Evolutionary conservation across 2,113 vertebrate species (phyloP).

Genomic region (Vombatus ursinus): DNA sequence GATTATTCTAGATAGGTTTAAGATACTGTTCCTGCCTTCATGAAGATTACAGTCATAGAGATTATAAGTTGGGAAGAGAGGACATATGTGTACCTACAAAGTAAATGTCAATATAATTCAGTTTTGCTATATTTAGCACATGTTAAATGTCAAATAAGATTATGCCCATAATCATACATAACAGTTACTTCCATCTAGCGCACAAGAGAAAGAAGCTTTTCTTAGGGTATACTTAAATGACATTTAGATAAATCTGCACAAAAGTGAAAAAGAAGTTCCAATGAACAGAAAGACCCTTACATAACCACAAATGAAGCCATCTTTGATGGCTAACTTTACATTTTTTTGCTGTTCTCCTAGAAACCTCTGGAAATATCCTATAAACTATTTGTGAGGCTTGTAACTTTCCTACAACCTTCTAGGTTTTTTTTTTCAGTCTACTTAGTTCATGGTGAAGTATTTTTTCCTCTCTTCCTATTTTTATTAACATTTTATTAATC

Average conservation of each 20-base stretch:
- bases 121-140: background rate
- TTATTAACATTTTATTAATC: constrained; percentile 66
- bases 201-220: background rate
- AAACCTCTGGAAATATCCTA: background rate
- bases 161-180: background rate
- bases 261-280: background rate
- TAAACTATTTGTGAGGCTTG: background rate
- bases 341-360: background rate
- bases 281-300: fast-evolving
- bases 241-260: background rate
- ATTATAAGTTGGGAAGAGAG: background rate
- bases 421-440: constrained; percentile 47
- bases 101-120: background rate
- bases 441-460: constrained; percentile 2
- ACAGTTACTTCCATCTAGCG: background rate
- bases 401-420: background rate
- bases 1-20: background rate
- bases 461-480: constrained; percentile 56
- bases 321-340: background rate
- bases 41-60: background rate
- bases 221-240: constrained; percentile 11
- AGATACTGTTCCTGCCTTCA: background rate
- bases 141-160: background rate
- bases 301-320: background rate
- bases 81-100: background rate